Conservation (phyloP, 2,113 vertebrate genomes). For the Chiloscyllium plagiosum region DNA sequence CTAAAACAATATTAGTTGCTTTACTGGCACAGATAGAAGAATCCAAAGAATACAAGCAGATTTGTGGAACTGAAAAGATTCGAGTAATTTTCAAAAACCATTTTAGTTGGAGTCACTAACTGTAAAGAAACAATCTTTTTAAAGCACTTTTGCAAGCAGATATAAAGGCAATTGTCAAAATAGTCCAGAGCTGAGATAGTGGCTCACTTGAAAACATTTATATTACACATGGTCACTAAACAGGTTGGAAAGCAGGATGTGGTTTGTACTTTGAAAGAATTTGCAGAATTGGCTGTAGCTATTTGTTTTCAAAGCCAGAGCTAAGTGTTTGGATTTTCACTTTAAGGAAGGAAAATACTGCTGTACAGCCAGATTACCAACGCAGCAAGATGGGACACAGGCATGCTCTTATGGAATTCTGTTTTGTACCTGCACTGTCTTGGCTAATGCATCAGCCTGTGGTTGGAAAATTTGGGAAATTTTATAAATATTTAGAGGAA, state of each 20-base stretch:
- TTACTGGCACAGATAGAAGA: not conserved
- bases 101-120: not conserved
- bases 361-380: not conserved
- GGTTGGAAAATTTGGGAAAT: not conserved
- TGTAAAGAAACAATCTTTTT: not conserved
- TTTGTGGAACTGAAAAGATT: not conserved
- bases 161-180: not conserved
- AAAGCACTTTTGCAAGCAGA: not conserved
- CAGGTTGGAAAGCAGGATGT: not conserved
- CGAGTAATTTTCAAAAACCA: not conserved
- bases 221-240: not conserved
- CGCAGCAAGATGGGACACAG: not conserved
- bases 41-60: not conserved
- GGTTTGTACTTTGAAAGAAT: not conserved
- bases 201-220: not conserved
- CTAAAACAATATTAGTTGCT: not conserved
- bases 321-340: not conserved
- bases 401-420: not conserved
- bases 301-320: not conserved
- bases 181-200: not conserved
- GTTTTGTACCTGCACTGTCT: not conserved
- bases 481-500: not conserved
- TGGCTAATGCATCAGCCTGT: too few relatives aligned
- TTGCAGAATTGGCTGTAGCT: not conserved
- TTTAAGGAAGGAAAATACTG: slow-evolving; percentile 10